phyloP scores from a whole-genome alignment of 2,113 vertebrate species.

The Myotis davidii region DNA sequence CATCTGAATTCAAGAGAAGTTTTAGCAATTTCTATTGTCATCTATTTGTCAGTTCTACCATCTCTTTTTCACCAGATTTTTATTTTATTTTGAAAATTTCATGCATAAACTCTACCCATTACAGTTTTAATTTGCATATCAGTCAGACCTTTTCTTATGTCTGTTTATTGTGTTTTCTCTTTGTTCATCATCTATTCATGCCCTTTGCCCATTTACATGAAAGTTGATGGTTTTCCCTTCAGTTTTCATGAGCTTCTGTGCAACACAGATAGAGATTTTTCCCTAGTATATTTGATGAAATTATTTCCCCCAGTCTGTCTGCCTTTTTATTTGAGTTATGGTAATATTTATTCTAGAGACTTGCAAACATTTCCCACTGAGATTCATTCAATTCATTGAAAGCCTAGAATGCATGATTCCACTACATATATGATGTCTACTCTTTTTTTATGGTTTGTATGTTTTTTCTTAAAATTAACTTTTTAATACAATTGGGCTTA shows the following conservation, averaged over 20 bases:
- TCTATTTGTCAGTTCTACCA: neutral
- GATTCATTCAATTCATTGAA: neutral
- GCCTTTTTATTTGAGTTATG: constrained; percentile 32
- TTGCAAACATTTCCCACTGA: constrained; percentile 6
- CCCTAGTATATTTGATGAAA: constrained; percentile 39
- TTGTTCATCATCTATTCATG: constrained; percentile 9
- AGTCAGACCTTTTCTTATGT: constrained; percentile 26
- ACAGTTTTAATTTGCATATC: constrained; percentile 53
- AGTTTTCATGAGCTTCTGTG: constrained; percentile 48
- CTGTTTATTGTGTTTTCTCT: neutral
- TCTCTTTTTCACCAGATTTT: neutral
- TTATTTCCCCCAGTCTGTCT: neutral
- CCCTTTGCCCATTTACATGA: constrained; percentile 13
- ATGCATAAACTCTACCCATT: constrained; percentile 6
- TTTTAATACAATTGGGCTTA: neutral
- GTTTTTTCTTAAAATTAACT: constrained; percentile 39
- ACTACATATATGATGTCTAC: neutral
- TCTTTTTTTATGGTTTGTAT: neutral
- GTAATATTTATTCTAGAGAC: constrained; percentile 41
- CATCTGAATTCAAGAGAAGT: constrained; percentile 11
- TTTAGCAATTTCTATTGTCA: constrained; percentile 28
- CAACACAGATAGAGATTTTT: neutral
- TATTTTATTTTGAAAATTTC: constrained; percentile 51
- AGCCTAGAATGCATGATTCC: constrained; percentile 2
- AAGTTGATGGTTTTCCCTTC: neutral